Percentiles rank a stretch among this genome's conserved stretches.
Conservation (phyloP, 2,888 invertebrate species). For the Micoletzkya japonica region DNA sequence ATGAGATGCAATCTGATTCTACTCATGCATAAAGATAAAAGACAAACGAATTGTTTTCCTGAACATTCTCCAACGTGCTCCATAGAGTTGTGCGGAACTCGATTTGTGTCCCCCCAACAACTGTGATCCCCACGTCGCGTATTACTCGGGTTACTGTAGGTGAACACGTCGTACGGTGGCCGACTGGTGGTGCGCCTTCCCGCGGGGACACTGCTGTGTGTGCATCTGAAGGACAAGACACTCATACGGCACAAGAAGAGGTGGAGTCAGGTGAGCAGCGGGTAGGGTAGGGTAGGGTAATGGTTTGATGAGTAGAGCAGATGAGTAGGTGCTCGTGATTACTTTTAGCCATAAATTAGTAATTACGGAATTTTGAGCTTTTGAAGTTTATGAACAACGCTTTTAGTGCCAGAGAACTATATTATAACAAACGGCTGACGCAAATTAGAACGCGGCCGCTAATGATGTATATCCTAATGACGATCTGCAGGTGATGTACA, state of each 20-base stretch:
- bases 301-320: too few species aligned
- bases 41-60: background rate
- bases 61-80: background rate
- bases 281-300: background rate
- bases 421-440: too few species aligned
- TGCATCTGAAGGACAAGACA: conserved; percentile 85
- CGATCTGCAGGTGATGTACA: conserved; percentile 75
- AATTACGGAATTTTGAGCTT: background rate
- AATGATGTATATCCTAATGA: background rate
- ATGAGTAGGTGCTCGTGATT: too few species aligned
- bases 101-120: background rate
- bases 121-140: background rate
- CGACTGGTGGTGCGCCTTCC: conserved; percentile 82
- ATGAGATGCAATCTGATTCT: too few species aligned
- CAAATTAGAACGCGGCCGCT: background rate
- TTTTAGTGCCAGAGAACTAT: too few species aligned
- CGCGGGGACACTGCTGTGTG: conserved; percentile 81
- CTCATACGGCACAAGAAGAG: conserved; percentile 86
- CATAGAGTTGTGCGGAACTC: background rate
- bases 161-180: conserved; percentile 69
- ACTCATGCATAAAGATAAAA: too few species aligned
- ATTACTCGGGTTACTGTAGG: conserved; percentile 5
- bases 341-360: conserved; percentile 6
- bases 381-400: background rate
- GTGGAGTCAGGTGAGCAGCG: conserved; percentile 79